Conservation (phyloP, 1,140 invertebrate species). For the Solen grandis region DNA sequence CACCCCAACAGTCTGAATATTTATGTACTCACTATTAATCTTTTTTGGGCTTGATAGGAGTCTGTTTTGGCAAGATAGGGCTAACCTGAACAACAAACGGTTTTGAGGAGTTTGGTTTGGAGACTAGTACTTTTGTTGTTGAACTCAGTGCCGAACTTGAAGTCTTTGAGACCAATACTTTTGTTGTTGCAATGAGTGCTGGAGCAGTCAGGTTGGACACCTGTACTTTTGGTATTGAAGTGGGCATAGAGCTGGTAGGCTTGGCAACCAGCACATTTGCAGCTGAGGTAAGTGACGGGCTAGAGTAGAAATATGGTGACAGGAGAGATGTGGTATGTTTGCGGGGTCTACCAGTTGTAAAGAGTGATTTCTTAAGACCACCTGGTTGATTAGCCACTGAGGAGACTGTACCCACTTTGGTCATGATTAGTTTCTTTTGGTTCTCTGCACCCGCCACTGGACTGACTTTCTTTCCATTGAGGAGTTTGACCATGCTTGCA, state of each 20-base stretch:
- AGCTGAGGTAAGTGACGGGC: too few relatives aligned
- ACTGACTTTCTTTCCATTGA: neutral
- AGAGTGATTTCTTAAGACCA: neutral
- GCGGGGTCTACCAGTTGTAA: neutral
- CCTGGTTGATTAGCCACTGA: neutral
- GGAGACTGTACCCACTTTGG: neutral
- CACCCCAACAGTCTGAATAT: slow-evolving; percentile 64
- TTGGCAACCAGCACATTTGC: too few relatives aligned
- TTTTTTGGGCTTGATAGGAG: neutral
- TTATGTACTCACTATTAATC: too few relatives aligned
- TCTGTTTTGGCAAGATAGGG: neutral
- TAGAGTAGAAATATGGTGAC: too few relatives aligned
- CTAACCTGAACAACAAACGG: neutral
- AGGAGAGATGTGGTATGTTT: too few relatives aligned
- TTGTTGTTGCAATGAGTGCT: neutral
- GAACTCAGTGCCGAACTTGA: neutral
- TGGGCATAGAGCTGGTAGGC: too few relatives aligned
- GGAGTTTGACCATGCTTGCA: neutral
- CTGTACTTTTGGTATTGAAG: too few relatives aligned
- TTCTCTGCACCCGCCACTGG: neutral
- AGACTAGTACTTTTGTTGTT: neutral
- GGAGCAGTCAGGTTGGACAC: too few relatives aligned
- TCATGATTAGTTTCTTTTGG: neutral
- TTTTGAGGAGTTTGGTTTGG: neutral
- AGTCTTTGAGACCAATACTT: neutral